Percentiles rank a stretch among this genome's conserved stretches.
phyloP scores from a whole-genome alignment of 1,140 invertebrate species.

The Drosophila novamexicana region DNA sequence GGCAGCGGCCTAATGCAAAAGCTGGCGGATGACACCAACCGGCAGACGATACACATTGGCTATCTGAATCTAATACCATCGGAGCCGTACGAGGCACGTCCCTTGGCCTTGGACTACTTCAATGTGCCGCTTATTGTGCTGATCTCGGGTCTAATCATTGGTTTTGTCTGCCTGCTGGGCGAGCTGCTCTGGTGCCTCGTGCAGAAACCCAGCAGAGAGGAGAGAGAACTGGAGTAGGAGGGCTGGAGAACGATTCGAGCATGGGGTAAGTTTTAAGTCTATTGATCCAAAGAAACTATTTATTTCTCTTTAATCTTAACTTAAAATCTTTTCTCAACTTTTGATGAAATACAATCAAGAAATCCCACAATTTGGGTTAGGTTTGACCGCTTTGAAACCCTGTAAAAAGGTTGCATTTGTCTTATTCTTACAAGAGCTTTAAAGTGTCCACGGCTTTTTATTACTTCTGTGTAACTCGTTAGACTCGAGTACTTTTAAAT shows the following conservation, averaged over 20 bases:
- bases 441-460: too few relatives aligned
- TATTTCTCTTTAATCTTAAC: too few relatives aligned
- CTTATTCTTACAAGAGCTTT: too few relatives aligned
- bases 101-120: constrained; percentile 49
- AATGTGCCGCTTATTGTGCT: constrained; percentile 28
- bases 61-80: constrained; percentile 40
- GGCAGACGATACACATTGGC: constrained; percentile 37
- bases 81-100: constrained; percentile 26
- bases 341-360: too few relatives aligned
- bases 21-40: constrained; percentile 39
- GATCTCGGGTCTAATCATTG: constrained; percentile 2
- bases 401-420: too few relatives aligned
- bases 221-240: not conserved
- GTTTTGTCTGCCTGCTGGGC: constrained; percentile 12
- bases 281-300: too few relatives aligned
- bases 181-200: constrained; percentile 19
- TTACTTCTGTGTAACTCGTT: too few relatives aligned
- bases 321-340: too few relatives aligned
- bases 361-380: too few relatives aligned
- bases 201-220: not conserved
- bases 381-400: too few relatives aligned
- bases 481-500: not conserved
- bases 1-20: constrained; percentile 49
- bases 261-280: too few relatives aligned
- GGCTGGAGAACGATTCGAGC: too few relatives aligned